These are phyloP conservation scores for Meles meles DNA, from an alignment of 2,113 vertebrate genomes.

Conservation along the genomic window DNA sequence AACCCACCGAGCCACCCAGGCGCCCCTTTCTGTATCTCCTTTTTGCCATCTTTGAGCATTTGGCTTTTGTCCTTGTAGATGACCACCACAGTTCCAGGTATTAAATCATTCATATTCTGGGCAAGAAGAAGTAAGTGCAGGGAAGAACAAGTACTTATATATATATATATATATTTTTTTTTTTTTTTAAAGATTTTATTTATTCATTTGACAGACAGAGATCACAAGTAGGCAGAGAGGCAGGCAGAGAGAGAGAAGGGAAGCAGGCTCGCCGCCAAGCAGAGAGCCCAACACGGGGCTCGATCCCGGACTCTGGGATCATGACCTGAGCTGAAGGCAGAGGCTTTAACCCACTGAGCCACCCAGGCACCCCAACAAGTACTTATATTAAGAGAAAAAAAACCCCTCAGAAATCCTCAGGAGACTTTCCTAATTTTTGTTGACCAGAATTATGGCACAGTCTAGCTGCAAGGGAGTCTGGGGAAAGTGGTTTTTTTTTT, in stretches of 20 bases:
- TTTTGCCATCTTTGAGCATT: neutral
- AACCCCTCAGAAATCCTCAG: neutral
- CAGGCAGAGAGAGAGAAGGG: too few species aligned
- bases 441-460: neutral
- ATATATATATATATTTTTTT: too few species aligned
- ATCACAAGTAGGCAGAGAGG: too few species aligned
- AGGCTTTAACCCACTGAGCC: too few species aligned
- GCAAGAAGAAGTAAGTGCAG: neutral
- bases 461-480: neutral
- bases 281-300: too few species aligned
- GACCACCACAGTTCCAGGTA: neutral
- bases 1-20: too few species aligned
- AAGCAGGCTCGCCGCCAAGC: too few species aligned
- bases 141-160: neutral
- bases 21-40: neutral
- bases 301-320: too few species aligned
- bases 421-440: neutral
- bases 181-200: too few species aligned
- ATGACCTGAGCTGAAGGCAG: too few species aligned
- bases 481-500: neutral
- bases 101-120: neutral
- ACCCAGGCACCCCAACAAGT: too few species aligned
- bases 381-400: neutral
- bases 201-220: too few species aligned
- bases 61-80: neutral